phyloP scores from a whole-genome alignment of 37 sponge, comb jelly and placozoan genomes.

The Haliclona indistincta region DNA sequence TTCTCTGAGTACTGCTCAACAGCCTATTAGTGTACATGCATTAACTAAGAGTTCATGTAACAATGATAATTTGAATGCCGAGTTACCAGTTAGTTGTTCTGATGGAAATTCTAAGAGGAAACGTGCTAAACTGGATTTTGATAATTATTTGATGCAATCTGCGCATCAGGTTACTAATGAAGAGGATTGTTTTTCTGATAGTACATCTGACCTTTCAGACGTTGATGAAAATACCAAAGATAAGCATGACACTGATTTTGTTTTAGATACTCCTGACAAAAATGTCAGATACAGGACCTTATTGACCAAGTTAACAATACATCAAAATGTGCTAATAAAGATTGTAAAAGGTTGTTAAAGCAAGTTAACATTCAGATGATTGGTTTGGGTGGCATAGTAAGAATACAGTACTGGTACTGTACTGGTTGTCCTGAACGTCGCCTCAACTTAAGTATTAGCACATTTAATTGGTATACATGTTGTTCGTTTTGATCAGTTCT shows the following conservation, averaged over 20 bases:
- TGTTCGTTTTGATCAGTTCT: not conserved
- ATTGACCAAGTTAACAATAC: not conserved
- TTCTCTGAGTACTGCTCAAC: too few species aligned
- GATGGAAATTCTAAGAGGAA: too few species aligned
- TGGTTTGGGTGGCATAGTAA: too few species aligned
- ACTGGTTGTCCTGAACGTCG: not conserved
- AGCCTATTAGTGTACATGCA: too few species aligned
- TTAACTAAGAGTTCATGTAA: too few species aligned
- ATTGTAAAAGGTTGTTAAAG: constrained; percentile 11
- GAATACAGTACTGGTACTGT: constrained; percentile 5
- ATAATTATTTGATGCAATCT: too few species aligned
- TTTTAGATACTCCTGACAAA: constrained; percentile 1
- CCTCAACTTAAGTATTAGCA: not conserved
- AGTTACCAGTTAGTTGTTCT: too few species aligned
- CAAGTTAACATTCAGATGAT: too few species aligned
- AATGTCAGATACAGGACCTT: constrained; percentile 5
- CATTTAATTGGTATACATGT: constrained; percentile 6
- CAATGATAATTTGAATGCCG: too few species aligned
- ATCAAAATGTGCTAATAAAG: not conserved
- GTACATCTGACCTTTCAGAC: not conserved
- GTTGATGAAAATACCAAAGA: not conserved
- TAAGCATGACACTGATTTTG: not conserved
- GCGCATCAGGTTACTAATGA: too few species aligned
- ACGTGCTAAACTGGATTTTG: too few species aligned
- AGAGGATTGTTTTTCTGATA: too few species aligned